Evolutionary conservation across 37 sponge, comb jelly and placozoan species (phyloP), one percentile per base, ranked within the genome.

Genomic region (Eunapius fragilis): DNA sequence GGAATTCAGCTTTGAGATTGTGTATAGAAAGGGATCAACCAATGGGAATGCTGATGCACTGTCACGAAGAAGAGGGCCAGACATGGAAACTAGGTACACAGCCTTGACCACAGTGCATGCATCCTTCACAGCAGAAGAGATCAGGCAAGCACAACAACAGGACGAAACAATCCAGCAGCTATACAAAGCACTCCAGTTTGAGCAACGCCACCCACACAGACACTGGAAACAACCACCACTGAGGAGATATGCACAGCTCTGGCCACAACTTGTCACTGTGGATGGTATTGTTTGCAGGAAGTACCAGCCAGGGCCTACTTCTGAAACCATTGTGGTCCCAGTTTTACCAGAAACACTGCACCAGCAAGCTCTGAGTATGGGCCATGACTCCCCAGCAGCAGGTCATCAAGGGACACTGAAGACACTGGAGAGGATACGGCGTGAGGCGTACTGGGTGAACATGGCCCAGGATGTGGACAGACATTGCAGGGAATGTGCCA

Each of bases 21-120:
- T 25, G 58, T 83, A 91, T 76, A 50, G 85, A 12, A 87, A 79
- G 26, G 87, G 92, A 3, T 45, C 67, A 24, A 36, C 27, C 25
- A 91, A 91, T 73, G 80, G 70, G 2, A 91, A 91, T 79, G 92
- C 87, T 36, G 92, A 91, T 82, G 87, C 80, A 67, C 76, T 91
- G 23, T 91, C 92, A 17, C 86, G 48, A 41, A 41, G 41, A 41
- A 41, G 41, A 41, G 41, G 41, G 41, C 41, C 41, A 41, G 41
- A 41, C 6, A 41, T 41, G 41, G 6, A 41, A 41, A 41, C 41
- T 41, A 3, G 41, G 41, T 41, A 41, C 41, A 6, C 41, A 41
- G 41, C 41, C 41, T 41, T 41, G 41, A 41, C 41, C 41, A 41
- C 41, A 41, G 41, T 41, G 41, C 41, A 41, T 41, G 41, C 41